Conservation (phyloP, 2,888 invertebrate genomes). For the Venusia cambrica region DNA sequence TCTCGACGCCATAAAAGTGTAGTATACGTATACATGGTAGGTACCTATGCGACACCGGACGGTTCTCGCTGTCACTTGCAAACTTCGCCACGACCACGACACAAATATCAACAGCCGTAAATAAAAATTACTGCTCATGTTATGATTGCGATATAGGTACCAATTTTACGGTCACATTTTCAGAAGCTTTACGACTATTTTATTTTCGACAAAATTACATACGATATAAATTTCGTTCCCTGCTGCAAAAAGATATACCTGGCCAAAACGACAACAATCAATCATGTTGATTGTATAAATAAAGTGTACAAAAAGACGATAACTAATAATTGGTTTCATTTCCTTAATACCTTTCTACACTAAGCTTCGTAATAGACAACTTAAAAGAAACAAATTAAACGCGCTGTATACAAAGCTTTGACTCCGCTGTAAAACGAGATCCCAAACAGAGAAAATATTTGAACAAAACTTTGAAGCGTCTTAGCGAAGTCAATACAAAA, state of each 20-base stretch:
- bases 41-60: conserved; percentile 27
- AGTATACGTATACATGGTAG: conserved; percentile 44
- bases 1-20: conserved; percentile 51
- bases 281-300: too few species aligned
- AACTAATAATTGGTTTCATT: too few species aligned
- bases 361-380: conserved; percentile 21
- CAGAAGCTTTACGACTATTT: conserved; percentile 21
- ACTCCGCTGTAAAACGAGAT: conserved; percentile 29
- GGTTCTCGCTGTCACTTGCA: conserved; percentile 30
- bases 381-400: conserved; percentile 23
- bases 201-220: conserved; percentile 19
- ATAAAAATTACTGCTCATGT: conserved; percentile 19
- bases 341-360: too few species aligned
- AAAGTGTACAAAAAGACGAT: too few species aligned
- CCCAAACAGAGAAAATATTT: conserved; percentile 30
- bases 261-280: too few species aligned
- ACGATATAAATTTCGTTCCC: not conserved
- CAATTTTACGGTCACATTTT: conserved; percentile 22
- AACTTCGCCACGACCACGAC: conserved; percentile 16
- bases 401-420: conserved; percentile 32
- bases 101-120: conserved; percentile 15
- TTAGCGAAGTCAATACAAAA: conserved; percentile 35
- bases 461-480: conserved; percentile 30
- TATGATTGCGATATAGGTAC: conserved; percentile 22
- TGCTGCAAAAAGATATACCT: too few species aligned